phyloP scores from a whole-genome alignment of 2,888 invertebrate genomes.

The Diaperis boleti region DNA sequence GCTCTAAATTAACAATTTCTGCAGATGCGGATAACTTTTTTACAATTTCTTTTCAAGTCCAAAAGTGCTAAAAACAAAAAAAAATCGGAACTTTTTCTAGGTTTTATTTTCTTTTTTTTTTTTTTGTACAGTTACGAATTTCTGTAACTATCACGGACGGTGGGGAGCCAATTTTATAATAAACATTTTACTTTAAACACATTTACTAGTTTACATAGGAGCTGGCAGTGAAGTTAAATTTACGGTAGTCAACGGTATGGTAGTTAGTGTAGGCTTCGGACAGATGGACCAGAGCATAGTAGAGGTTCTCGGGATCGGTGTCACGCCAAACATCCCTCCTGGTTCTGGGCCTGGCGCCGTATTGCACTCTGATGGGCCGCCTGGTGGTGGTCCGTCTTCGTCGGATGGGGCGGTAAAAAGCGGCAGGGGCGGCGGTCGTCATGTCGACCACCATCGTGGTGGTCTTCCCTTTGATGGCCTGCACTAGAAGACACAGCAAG shows the following conservation, averaged over 20 bases:
- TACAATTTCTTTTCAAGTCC: no score
- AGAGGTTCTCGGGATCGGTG: conserved; percentile 67
- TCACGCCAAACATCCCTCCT: conserved; percentile 55
- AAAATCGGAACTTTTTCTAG: no score
- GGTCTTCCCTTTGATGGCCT: conserved; percentile 78
- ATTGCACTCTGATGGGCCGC: conserved; percentile 46
- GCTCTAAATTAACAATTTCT: no score
- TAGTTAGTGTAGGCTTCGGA: conserved; percentile 72
- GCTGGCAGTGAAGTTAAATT: conserved; percentile 53
- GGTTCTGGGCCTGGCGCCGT: conserved; percentile 43
- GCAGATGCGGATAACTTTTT: no score
- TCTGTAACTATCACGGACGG: no score
- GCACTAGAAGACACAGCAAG: conserved; percentile 80
- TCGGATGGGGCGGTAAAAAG: conserved; percentile 7
- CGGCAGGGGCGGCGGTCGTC: conserved; percentile 48
- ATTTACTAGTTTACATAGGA: conserved; percentile 47
- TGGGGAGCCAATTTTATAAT: no score
- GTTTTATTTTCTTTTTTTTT: no score
- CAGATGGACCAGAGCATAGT: conserved; percentile 67
- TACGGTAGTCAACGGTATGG: conserved; percentile 60
- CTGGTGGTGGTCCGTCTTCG: conserved; percentile 31
- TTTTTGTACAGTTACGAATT: no score
- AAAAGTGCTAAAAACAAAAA: no score
- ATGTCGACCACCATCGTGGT: conserved; percentile 55
- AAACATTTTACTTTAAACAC: no score